Evolutionary conservation across 30 jellyfish, hydroid and myxozoan species (phyloP), one percentile per base, ranked within the genome.

Genomic region (Hydra vulgaris): DNA sequence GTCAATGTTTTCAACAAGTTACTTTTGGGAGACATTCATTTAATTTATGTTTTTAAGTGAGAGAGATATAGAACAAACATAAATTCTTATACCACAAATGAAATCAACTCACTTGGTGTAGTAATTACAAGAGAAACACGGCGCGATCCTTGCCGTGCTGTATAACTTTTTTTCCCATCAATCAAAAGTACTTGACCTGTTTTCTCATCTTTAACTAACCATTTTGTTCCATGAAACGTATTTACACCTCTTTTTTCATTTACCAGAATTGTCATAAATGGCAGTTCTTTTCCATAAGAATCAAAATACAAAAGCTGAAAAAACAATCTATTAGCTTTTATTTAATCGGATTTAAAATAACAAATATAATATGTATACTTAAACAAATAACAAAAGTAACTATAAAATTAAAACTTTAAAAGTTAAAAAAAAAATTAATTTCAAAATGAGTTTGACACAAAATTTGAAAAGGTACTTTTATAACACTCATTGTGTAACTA

Each of bases 51-150:
- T n/a, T n/a, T n/a, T n/a, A n/a, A n/a, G n/a, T n/a, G n/a, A n/a
- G n/a, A n/a, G n/a, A n/a, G n/a, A n/a, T n/a, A n/a, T n/a, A n/a
- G n/a, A n/a, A n/a, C n/a, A n/a, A n/a, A n/a, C n/a, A n/a, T n/a
- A n/a, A n/a, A n/a, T n/a, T n/a, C n/a, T n/a, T n/a, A n/a, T n/a
- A n/a, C n/a, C n/a, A n/a, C n/a, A n/a, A n/a, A n/a, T n/a, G n/a
- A n/a, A n/a, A n/a, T n/a, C n/a, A n/a, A n/a, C 88, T 75, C 23
- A 91, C 98, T 76, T 82, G 98, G 98, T 15, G 77, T 86, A 0
- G 92, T 80, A 18, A 91, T 79, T 25, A 74, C 68, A n/a, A 91
- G 81, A 68, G 66, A 67, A 0, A 17, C 77, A 12, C 98, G 88
- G 74, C 89, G 25, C 80, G 80, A 27, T 83, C 86, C n/a, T 21